Evolutionary conservation across 2,113 vertebrate species (phyloP).

Genomic region (Dromiciops gliroides): DNA sequence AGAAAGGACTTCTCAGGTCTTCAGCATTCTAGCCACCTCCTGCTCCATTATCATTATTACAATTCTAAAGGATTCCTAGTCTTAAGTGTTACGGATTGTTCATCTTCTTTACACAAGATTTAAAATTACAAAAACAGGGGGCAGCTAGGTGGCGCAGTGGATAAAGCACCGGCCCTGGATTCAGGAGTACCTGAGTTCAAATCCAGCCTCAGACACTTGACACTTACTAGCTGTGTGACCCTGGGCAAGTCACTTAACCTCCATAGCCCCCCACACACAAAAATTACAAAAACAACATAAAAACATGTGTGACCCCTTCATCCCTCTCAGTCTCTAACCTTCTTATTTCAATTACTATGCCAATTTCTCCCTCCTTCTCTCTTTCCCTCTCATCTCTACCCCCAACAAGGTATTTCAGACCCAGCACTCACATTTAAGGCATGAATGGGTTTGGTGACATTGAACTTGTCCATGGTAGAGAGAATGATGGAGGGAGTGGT

Average conservation of each 20-base stretch:
- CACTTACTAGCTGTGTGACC: too few species aligned
- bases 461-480: slow-evolving; percentile 95
- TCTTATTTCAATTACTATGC: not conserved
- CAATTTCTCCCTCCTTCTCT: too few species aligned
- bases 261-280: too few species aligned
- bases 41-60: not conserved
- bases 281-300: not conserved
- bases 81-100: not conserved
- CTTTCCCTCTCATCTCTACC: not conserved
- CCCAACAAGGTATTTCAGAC: not conserved
- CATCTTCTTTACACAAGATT: not conserved
- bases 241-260: too few species aligned
- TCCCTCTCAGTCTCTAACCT: not conserved
- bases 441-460: slow-evolving; percentile 94
- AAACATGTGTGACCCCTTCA: not conserved
- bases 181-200: too few species aligned
- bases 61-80: not conserved
- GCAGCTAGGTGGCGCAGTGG: too few species aligned
- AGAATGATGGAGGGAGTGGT: slow-evolving; percentile 97
- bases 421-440: slow-evolving; percentile 91
- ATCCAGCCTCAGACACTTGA: too few species aligned
- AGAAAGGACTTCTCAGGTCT: not conserved
- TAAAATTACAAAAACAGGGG: not conserved
- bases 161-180: too few species aligned
- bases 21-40: not conserved